Evolutionary conservation across 1,140 invertebrate species (phyloP).

Genomic region (Macrotrachela quadricornifera): DNA sequence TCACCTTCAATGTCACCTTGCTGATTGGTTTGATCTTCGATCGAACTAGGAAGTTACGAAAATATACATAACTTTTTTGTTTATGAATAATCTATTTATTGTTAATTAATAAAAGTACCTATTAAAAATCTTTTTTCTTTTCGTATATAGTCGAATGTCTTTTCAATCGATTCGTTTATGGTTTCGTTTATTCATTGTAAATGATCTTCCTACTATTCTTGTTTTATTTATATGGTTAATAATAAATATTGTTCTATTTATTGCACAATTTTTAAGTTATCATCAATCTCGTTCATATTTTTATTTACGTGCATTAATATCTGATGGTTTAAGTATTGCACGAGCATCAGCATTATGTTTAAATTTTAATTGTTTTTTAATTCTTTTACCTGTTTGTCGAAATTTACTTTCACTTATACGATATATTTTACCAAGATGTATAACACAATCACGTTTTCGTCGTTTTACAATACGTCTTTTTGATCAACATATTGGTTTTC

Average conservation of each 20-base stretch:
- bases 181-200: too few relatives aligned
- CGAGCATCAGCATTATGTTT: constrained; percentile 23
- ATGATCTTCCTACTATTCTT: too few relatives aligned
- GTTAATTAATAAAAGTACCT: too few relatives aligned
- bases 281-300: constrained; percentile 1
- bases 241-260: constrained; percentile 1
- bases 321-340: constrained; percentile 13
- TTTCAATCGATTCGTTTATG: too few relatives aligned
- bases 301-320: constrained; percentile 1
- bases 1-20: too few relatives aligned
- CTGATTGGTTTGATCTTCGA: too few relatives aligned
- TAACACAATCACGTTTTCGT: background rate
- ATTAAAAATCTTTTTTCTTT: too few relatives aligned
- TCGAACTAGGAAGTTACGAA: too few relatives aligned
- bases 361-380: constrained; percentile 25
- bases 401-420: constrained; percentile 21
- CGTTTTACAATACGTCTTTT: background rate
- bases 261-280: background rate
- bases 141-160: too few relatives aligned
- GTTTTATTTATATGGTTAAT: background rate
- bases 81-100: too few relatives aligned
- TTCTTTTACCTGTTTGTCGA: constrained; percentile 24
- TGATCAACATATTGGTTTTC: constrained; percentile 5
- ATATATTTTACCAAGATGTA: background rate
- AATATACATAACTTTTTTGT: too few relatives aligned